Percentiles rank a stretch among this genome's conserved stretches.
phyloP scores from a whole-genome alignment of 2,888 invertebrate genomes.

The Tetragonula carbonaria region DNA sequence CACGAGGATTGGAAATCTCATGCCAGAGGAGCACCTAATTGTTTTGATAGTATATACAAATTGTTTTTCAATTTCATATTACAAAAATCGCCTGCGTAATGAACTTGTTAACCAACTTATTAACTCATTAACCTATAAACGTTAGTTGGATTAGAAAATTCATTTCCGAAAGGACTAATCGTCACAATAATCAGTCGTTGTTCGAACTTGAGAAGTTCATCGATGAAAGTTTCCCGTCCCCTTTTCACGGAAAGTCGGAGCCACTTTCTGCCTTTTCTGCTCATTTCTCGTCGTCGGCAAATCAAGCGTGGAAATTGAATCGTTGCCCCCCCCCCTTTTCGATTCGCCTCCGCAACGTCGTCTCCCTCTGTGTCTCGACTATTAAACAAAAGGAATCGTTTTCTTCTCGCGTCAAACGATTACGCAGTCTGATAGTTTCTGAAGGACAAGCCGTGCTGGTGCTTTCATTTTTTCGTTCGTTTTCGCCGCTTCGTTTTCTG shows the following conservation, averaged over 20 bases:
- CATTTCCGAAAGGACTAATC: too few relatives aligned
- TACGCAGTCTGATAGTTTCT: slow-evolving; percentile 5
- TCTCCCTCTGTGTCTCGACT: background rate
- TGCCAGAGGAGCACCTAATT: too few relatives aligned
- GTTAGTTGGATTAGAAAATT: too few relatives aligned
- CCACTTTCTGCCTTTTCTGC: background rate
- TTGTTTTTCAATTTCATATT: too few relatives aligned
- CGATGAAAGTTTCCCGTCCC: slow-evolving; percentile 11
- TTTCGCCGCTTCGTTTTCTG: background rate
- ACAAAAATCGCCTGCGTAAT: too few relatives aligned
- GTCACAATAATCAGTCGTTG: slow-evolving; percentile 2
- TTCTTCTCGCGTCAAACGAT: too few relatives aligned
- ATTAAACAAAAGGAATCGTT: background rate
- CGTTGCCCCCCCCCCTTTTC: slow-evolving; percentile 15
- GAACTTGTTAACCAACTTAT: too few relatives aligned
- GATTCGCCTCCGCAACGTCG: slow-evolving; percentile 12
- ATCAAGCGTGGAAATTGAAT: slow-evolving; percentile 58
- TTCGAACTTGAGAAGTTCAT: background rate
- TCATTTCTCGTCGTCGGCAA: background rate
- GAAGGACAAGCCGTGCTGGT: background rate
- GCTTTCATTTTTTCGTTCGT: slow-evolving; percentile 13
- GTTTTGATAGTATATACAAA: too few relatives aligned
- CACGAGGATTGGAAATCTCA: too few relatives aligned
- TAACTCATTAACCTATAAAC: too few relatives aligned
- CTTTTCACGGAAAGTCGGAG: slow-evolving; percentile 41